Conservation (phyloP, 1,140 invertebrate species). For the Andrena cerasifolii region DNA sequence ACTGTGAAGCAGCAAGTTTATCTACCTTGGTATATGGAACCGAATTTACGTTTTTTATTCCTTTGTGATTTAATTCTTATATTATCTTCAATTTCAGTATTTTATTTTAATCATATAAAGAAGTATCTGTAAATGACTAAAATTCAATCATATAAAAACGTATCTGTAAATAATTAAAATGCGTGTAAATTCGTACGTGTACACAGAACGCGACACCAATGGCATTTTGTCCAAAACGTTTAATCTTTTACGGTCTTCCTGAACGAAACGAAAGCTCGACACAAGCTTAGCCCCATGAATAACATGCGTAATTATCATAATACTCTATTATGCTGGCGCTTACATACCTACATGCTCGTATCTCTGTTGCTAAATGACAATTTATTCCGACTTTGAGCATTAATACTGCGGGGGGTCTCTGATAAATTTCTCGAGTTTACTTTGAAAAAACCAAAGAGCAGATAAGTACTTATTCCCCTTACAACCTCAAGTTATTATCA, state of each 20-base stretch:
- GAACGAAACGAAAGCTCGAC: constrained; percentile 48
- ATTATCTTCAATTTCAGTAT: too few species aligned
- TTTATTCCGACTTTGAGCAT: constrained; percentile 46
- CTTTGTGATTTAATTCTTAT: too few species aligned
- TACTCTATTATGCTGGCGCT: constrained; percentile 51
- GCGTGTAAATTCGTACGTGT: not conserved
- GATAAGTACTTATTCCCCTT: not conserved
- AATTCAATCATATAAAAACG: not conserved
- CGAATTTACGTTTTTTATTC: too few species aligned
- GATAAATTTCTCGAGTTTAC: constrained; percentile 22
- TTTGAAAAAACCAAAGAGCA: constrained; percentile 3
- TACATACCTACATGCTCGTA: constrained; percentile 38
- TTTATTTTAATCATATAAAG: too few species aligned
- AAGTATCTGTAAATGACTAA: too few species aligned
- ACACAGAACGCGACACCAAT: not conserved
- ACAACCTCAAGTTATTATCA: not conserved
- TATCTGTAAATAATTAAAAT: not conserved
- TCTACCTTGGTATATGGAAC: too few species aligned
- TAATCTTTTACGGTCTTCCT: too few species aligned
- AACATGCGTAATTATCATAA: constrained; percentile 52
- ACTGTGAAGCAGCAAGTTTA: too few species aligned
- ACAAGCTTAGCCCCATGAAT: constrained; percentile 45
- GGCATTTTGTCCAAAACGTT: constrained; percentile 17
- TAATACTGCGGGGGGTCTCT: constrained; percentile 15
- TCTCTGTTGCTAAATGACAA: constrained; percentile 35